A percentile compares a stretch with the other conserved stretches of the same genome.
phyloP scores from a whole-genome alignment of 2,888 invertebrate genomes.

The Cheilosia grossa region DNA sequence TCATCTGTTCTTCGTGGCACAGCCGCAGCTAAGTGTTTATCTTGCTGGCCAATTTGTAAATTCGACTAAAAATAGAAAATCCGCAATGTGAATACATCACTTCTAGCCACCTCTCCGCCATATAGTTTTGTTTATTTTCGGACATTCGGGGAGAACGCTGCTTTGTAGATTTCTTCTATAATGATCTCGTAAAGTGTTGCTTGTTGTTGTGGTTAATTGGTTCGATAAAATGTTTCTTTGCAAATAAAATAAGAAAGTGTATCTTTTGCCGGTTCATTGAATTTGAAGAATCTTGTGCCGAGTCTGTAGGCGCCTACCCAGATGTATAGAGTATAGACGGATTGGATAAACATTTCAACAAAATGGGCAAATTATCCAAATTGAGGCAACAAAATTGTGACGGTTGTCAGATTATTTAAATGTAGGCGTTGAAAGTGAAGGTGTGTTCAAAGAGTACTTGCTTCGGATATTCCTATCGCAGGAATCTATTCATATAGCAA shows the following conservation, averaged over 20 bases:
- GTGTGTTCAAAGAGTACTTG: no score
- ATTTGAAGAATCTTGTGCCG: not conserved
- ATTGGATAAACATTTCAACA: no score
- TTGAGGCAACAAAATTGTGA: no score
- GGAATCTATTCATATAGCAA: no score
- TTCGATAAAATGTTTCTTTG: slow-evolving; percentile 4
- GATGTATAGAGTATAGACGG: no score
- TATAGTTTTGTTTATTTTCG: slow-evolving; percentile 41
- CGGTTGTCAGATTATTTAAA: no score
- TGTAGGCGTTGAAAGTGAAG: no score
- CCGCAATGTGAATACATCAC: not conserved
- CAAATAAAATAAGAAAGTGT: slow-evolving; percentile 5
- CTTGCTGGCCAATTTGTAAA: slow-evolving; percentile 34
- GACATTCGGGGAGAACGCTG: not conserved
- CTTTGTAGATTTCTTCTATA: not conserved
- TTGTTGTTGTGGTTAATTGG: slow-evolving; percentile 14
- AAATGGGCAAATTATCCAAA: no score
- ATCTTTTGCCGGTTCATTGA: slow-evolving; percentile 2
- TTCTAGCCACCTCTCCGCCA: slow-evolving; percentile 5
- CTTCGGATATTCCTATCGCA: no score
- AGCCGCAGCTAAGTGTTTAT: slow-evolving; percentile 35
- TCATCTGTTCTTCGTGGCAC: not conserved
- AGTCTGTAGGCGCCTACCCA: not conserved
- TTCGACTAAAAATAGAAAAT: slow-evolving; percentile 41
- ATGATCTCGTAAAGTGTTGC: not conserved